These are phyloP conservation scores for Struthidea cinerea DNA, from an alignment of 2,113 vertebrate genomes.

Conservation along the genomic window DNA sequence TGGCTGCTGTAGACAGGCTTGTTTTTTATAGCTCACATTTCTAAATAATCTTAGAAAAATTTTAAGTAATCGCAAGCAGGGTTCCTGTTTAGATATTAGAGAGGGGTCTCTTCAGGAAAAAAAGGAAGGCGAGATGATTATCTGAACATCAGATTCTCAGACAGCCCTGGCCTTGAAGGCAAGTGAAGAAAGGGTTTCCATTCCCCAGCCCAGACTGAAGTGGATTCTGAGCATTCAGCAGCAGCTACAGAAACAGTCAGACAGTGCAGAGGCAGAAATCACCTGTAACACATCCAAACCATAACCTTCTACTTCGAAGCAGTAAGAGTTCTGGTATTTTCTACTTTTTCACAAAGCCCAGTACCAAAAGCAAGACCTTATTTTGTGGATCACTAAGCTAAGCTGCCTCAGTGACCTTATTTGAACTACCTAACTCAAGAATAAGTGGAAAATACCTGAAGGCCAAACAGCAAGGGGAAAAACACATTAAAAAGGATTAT, in stretches of 20 bases:
- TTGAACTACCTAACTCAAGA: not conserved
- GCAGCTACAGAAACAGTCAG: not conserved
- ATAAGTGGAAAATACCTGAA: conserved; percentile 29
- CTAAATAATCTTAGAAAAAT: not conserved
- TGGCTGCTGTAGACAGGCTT: not conserved
- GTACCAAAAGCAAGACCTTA: not conserved
- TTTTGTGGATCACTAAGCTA: not conserved
- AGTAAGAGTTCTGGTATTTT: not conserved
- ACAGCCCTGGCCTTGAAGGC: not conserved
- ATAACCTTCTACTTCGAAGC: not conserved
- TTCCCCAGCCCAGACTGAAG: not conserved
- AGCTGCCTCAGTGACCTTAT: not conserved
- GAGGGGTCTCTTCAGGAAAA: not conserved
- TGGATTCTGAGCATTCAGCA: not conserved
- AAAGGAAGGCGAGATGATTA: not conserved
- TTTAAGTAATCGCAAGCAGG: accelerated
- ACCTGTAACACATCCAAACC: not conserved
- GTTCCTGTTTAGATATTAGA: not conserved
- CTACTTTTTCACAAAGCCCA: not conserved
- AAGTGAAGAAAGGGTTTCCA: accelerated
- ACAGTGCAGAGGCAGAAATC: not conserved
- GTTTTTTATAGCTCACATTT: not conserved
- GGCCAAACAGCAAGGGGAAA: not conserved
- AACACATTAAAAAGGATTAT: not conserved
- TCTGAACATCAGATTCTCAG: not conserved